Evolutionary conservation across 2,113 vertebrate genomes (phyloP), one percentile per base, ranked within the genome.

Genomic region (Alosa alosa): DNA sequence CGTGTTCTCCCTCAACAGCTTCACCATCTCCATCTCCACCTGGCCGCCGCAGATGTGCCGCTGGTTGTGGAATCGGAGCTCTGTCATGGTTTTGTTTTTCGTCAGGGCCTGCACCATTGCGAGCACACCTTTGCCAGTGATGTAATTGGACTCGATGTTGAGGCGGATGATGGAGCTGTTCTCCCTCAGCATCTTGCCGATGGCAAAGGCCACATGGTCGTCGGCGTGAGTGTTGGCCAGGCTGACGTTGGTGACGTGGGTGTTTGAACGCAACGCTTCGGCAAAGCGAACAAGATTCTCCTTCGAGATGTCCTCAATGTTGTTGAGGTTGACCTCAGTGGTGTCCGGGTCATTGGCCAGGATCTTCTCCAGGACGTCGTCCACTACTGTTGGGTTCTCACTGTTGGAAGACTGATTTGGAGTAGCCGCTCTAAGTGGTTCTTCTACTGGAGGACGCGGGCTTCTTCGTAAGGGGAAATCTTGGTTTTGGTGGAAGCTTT

Each of bases 51-150:
- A 97, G 88, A 99, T 98, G 92, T 99, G 98, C 87, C 98, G 94
- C 93, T 99, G 98, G 88, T 99, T 99, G 93, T 99, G 98, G 91
- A 99, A 99, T 6, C 98, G 96, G 25, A 99, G 95, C 87, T 99
- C 98, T 0, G 96, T 98, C 86, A 99, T 95, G 47, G 96, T 95
- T 6, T 91, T 92, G 94, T 98, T 99, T 84, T 88, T 89, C 81
- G 97, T 96, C 85, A 99, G 93, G 1, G 97, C 97, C 84, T 97
- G 92, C 91, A 97, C 96, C 90, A 99, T 90, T 8, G 98, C 97
- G 93, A 99, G 92, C 85, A 99, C 95, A 0, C 98, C 98, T 90
- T 96, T 99, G 6, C 97, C 98, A 1, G 95, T 99, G 90, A 99
- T 94, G 86, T 96, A 99, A 94, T 99, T 99, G 84, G 98, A 99